Conservation (phyloP, 2,113 vertebrate genomes). For the Oreocharis arfaki region DNA sequence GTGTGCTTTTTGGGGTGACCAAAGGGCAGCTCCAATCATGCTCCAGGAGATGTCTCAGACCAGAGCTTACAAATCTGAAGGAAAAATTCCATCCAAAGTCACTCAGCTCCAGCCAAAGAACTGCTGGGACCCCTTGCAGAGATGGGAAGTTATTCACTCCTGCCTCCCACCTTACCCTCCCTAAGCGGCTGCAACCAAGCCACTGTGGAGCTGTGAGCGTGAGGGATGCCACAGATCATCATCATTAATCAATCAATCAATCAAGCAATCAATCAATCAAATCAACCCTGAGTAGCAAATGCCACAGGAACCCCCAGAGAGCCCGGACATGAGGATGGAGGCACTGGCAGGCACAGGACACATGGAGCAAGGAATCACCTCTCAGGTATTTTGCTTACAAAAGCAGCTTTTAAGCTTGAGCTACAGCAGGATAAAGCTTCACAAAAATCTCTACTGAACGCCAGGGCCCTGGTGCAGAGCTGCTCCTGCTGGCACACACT, state of each 20-base stretch:
- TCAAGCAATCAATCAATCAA: neutral
- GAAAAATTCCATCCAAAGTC: neutral
- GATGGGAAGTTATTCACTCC: neutral
- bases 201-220: rapidly evolving
- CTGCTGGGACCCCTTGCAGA: neutral
- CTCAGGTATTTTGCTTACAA: neutral
- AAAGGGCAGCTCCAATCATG: neutral
- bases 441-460: rapidly evolving
- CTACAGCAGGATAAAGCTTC: neutral
- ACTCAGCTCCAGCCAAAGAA: neutral
- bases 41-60: neutral
- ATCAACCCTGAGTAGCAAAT: rapidly evolving
- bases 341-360: neutral
- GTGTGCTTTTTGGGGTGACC: neutral
- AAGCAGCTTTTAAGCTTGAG: neutral
- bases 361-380: neutral
- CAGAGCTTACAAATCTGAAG: neutral
- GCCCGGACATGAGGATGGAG: rapidly evolving
- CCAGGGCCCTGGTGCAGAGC: neutral
- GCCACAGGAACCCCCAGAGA: rapidly evolving
- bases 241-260: neutral
- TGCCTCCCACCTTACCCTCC: neutral
- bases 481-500: neutral
- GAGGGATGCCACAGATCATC: neutral
- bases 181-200: neutral